Percentiles rank a stretch among this genome's conserved stretches.
Evolutionary conservation across 2,113 vertebrate species (phyloP).

Genomic region (Panurus biarmicus): DNA sequence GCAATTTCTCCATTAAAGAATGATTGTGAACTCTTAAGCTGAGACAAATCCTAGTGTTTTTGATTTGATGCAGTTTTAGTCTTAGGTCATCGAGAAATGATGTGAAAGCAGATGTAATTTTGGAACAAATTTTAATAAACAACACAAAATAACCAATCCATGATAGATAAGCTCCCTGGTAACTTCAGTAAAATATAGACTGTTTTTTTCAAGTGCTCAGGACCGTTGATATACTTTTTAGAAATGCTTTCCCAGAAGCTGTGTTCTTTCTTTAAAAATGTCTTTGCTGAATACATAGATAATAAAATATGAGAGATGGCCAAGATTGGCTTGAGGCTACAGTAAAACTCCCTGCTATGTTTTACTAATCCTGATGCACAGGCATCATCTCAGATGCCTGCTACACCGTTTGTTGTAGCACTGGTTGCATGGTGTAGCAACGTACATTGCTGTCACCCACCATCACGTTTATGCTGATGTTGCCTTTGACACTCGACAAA

Average conservation of each 20-base stretch:
- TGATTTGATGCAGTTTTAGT: background rate
- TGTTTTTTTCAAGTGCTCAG: background rate
- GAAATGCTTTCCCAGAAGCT: background rate
- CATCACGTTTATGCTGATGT: accelerated
- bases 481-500: background rate
- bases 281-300: background rate
- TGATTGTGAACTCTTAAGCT: background rate
- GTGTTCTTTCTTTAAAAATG: background rate
- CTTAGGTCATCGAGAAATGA: background rate
- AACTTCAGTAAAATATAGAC: background rate
- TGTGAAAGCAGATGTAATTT: background rate
- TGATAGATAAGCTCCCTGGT: background rate
- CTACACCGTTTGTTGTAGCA: background rate
- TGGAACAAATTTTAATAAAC: background rate
- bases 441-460: background rate
- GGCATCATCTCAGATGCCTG: too few relatives aligned
- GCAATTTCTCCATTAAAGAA: background rate
- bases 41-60: background rate
- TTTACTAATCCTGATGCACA: background rate
- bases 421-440: background rate
- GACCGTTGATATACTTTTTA: background rate
- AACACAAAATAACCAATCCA: background rate
- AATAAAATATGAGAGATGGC: background rate
- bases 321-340: background rate
- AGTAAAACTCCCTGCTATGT: background rate